Evolutionary conservation across 2,888 invertebrate genomes (phyloP).

Genomic region (Chymomyza caudatula): DNA sequence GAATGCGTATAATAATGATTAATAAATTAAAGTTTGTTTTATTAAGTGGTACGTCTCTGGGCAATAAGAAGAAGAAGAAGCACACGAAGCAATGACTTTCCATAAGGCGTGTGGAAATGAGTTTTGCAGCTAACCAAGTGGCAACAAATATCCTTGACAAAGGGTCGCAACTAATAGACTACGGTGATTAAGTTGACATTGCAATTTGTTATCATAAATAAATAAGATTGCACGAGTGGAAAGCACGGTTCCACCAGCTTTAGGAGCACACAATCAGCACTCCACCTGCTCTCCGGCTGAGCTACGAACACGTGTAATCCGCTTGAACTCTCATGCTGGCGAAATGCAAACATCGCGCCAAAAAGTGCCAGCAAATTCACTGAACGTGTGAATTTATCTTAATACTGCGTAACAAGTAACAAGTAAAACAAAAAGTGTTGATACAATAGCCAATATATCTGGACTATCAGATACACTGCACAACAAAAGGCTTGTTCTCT

Average conservation of each 20-base stretch:
- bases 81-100: slow-evolving; percentile 57
- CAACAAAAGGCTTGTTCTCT: neutral
- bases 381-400: slow-evolving; percentile 62
- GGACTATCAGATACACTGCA: neutral
- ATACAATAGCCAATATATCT: neutral
- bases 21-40: slow-evolving; percentile 68
- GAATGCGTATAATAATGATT: slow-evolving; percentile 52
- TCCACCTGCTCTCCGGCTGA: slow-evolving; percentile 2
- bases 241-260: slow-evolving; percentile 10
- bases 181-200: slow-evolving; percentile 67
- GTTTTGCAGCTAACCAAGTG: slow-evolving; percentile 16
- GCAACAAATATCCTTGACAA: slow-evolving; percentile 18
- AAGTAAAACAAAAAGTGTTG: neutral
- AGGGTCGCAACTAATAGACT: slow-evolving; percentile 58
- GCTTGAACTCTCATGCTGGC: slow-evolving; percentile 13
- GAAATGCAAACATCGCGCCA: neutral
- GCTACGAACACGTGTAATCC: slow-evolving; percentile 7
- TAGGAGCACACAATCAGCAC: too few species aligned
- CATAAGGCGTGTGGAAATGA: slow-evolving; percentile 46
- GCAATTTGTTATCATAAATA: slow-evolving; percentile 70
- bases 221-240: slow-evolving; percentile 62
- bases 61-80: too few species aligned
- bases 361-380: slow-evolving; percentile 27
- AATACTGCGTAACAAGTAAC: neutral
- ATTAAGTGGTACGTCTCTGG: slow-evolving; percentile 29